Conservation (phyloP, 2,113 vertebrate genomes). For the Hyperopisus bebe region DNA sequence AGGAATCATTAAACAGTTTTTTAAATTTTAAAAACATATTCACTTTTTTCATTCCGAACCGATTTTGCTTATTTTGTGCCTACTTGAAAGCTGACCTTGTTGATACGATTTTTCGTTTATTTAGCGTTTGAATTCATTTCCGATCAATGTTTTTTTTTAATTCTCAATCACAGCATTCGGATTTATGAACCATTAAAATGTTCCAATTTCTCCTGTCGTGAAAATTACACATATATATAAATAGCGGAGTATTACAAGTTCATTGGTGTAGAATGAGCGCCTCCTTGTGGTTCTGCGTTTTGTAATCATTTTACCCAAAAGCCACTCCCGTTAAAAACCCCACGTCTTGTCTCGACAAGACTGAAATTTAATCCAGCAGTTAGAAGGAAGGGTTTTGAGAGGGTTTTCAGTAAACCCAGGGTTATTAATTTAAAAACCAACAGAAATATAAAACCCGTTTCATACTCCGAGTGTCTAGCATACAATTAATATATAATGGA, state of each 20-base stretch:
- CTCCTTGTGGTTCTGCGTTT: conserved; percentile 1
- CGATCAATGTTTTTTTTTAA: background rate
- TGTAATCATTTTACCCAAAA: background rate
- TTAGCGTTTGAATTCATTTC: background rate
- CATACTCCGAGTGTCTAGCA: background rate
- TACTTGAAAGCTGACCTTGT: background rate
- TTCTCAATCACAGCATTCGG: background rate
- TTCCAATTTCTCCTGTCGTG: background rate
- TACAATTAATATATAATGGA: background rate
- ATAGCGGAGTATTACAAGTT: background rate
- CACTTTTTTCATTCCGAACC: background rate
- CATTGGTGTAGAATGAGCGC: conserved; percentile 15
- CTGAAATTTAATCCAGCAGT: background rate
- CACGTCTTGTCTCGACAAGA: background rate
- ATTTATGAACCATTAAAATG: conserved; percentile 17
- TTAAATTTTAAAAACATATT: background rate
- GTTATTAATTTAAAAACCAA: background rate
- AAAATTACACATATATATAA: background rate
- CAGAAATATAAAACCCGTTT: background rate
- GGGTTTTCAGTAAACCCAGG: background rate
- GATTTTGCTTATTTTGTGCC: background rate
- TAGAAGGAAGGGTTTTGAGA: background rate
- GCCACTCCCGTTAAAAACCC: background rate
- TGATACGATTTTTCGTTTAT: background rate
- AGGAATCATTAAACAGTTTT: background rate